These are phyloP conservation scores for Heterochromis multidens DNA, from an alignment of 2,113 vertebrate species.

Conservation along the genomic window DNA sequence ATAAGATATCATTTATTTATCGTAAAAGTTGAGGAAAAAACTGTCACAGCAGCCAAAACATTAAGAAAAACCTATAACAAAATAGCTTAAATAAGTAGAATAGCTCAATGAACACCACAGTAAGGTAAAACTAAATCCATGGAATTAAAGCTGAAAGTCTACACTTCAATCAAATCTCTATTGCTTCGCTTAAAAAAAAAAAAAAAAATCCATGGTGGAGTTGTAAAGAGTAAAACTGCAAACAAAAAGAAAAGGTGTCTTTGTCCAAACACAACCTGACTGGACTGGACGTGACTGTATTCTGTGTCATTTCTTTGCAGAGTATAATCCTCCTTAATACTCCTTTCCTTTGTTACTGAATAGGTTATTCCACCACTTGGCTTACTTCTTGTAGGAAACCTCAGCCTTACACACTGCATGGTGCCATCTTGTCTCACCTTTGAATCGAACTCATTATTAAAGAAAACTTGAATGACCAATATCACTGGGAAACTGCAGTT, in stretches of 20 bases:
- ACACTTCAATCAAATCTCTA: neutral
- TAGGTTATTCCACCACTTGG: neutral
- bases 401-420: constrained; percentile 52
- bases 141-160: neutral
- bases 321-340: neutral
- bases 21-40: neutral
- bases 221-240: neutral
- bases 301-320: neutral
- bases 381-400: neutral
- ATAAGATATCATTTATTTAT: neutral
- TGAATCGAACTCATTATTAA: neutral
- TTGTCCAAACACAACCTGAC: neutral
- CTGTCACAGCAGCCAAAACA: neutral
- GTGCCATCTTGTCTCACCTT: constrained; percentile 28
- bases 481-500: neutral
- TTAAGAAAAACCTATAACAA: neutral
- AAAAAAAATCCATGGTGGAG: neutral
- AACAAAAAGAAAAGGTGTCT: neutral
- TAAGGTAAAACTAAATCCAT: neutral
- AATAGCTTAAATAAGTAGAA: neutral
- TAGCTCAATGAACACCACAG: neutral
- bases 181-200: neutral
- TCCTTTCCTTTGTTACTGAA: neutral
- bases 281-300: neutral
- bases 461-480: constrained; percentile 37